phyloP scores from a whole-genome alignment of 1,140 invertebrate genomes.

The Cardiocondyla obscurior region DNA sequence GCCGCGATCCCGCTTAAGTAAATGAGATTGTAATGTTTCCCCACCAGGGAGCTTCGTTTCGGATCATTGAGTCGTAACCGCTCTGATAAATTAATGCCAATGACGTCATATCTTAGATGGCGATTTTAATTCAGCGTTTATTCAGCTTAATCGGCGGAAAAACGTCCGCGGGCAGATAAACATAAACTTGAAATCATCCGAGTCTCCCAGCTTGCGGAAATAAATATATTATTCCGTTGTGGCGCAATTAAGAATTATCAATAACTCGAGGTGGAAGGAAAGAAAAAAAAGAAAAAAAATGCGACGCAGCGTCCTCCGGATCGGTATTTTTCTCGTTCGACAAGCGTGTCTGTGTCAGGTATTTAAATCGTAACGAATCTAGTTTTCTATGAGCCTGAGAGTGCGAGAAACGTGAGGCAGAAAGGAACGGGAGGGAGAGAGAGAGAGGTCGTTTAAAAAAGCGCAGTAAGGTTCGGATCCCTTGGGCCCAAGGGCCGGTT shows the following conservation, averaged over 20 bases:
- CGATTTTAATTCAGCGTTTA: not conserved
- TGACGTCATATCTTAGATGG: not conserved
- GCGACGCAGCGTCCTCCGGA: too few relatives aligned
- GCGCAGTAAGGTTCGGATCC: constrained; percentile 40
- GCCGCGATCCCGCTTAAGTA: not conserved
- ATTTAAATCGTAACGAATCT: not conserved
- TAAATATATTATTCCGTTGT: not conserved
- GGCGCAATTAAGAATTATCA: not conserved
- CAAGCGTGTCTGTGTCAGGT: not conserved
- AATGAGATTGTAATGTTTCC: not conserved
- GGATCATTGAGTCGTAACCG: not conserved
- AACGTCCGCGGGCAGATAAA: not conserved
- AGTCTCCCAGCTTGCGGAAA: too few relatives aligned
- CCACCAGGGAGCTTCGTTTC: not conserved
- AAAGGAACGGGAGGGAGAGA: not conserved
- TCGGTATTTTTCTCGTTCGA: not conserved
- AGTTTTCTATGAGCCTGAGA: not conserved
- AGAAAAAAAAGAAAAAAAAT: not conserved
- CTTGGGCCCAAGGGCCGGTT: constrained; percentile 47
- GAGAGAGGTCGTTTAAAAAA: constrained; percentile 44
- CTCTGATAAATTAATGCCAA: not conserved
- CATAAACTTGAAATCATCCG: not conserved
- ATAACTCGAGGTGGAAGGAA: not conserved
- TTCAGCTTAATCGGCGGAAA: not conserved
- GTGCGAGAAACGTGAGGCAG: not conserved